phyloP scores from a whole-genome alignment of 2,888 invertebrate species.

The Xylocampa areola region DNA sequence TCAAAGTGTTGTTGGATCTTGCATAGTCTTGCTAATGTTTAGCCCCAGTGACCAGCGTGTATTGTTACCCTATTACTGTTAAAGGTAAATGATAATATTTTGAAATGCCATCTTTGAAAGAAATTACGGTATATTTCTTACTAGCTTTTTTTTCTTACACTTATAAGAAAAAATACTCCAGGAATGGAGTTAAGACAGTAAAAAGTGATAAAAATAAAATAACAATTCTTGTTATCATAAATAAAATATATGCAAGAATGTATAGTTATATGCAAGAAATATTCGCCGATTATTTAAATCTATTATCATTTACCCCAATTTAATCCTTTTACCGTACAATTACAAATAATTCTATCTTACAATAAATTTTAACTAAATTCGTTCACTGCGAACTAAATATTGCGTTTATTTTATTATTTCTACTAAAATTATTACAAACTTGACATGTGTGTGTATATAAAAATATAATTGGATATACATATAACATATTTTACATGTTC shows the following conservation, averaged over 20 bases:
- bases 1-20: slow-evolving; percentile 14
- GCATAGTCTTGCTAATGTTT: slow-evolving; percentile 25
- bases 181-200: no score
- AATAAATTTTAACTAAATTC: slow-evolving; percentile 52
- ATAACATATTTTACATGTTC: slow-evolving; percentile 1
- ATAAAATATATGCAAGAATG: slow-evolving; percentile 13
- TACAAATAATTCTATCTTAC: slow-evolving; percentile 32
- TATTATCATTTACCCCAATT: slow-evolving; percentile 29
- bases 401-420: slow-evolving; percentile 38
- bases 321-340: slow-evolving; percentile 25
- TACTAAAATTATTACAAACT: slow-evolving; percentile 30
- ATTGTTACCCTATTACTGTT: slow-evolving; percentile 31
- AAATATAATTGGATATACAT: slow-evolving; percentile 21
- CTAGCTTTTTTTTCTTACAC: no score
- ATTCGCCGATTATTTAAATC: slow-evolving; percentile 7
- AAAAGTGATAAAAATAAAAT: neutral
- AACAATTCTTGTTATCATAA: no score
- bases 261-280: slow-evolving; percentile 1
- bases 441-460: slow-evolving; percentile 29
- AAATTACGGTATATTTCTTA: no score
- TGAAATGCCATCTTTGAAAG: no score
- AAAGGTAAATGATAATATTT: slow-evolving; percentile 25
- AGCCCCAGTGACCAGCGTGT: slow-evolving; percentile 41
- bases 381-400: slow-evolving; percentile 51
- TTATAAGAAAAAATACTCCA: no score